Conservation (phyloP, 1,140 invertebrate genomes). For the Camponotus pennsylvanicus region DNA sequence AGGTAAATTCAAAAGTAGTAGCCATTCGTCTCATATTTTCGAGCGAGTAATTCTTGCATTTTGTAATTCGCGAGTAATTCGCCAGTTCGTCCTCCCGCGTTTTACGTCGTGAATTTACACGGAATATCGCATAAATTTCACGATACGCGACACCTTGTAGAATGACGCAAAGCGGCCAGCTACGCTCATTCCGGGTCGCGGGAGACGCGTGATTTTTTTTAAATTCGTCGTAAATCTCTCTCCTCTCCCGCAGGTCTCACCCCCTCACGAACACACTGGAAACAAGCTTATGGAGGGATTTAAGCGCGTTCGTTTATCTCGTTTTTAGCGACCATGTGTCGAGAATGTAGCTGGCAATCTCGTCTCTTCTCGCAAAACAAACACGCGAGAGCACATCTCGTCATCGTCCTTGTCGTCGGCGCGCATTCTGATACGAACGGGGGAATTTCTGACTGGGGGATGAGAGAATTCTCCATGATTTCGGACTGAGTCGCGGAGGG, state of each 20-base stretch:
- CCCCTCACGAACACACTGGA: constrained; percentile 5
- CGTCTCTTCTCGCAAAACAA: constrained; percentile 24
- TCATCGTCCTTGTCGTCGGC: constrained; percentile 1
- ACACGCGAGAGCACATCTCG: not conserved
- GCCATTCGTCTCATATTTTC: not conserved
- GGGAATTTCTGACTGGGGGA: constrained; percentile 38
- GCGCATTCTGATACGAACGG: not conserved
- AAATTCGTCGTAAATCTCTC: constrained; percentile 37
- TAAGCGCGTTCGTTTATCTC: constrained; percentile 46
- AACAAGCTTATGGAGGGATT: constrained; percentile 31
- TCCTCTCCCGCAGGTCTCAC: not conserved
- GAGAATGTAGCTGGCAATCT: not conserved
- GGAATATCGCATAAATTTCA: constrained; percentile 48
- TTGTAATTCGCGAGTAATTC: not conserved
- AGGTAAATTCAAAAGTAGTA: not conserved
- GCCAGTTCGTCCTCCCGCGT: not conserved
- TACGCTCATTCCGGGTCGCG: constrained; percentile 3
- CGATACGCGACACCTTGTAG: constrained; percentile 6
- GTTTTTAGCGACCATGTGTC: not conserved
- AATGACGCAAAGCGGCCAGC: constrained; percentile 1
- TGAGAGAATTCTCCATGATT: constrained; percentile 25
- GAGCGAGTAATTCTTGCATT: constrained; percentile 42
- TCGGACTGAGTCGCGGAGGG: not conserved
- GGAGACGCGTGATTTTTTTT: not conserved
- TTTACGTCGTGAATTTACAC: constrained; percentile 17